Evolutionary conservation across 2,113 vertebrate genomes (phyloP).

Genomic region (Caranx ignobilis): DNA sequence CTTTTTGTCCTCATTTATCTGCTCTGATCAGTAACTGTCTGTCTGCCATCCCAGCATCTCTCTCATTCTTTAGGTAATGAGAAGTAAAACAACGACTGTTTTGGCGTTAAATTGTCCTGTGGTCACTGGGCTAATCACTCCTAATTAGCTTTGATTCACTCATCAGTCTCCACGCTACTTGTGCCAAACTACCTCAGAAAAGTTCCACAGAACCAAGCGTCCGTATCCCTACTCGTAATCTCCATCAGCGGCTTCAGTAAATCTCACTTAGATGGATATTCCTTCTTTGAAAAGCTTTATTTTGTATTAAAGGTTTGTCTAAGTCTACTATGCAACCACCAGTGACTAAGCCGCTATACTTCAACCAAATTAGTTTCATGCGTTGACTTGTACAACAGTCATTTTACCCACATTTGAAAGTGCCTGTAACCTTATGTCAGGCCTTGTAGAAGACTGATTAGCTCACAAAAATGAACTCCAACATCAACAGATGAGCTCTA

Average conservation of each 20-base stretch:
- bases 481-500: conserved; percentile 25
- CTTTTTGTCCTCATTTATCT: background rate
- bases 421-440: background rate
- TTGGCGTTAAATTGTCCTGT: background rate
- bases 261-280: background rate
- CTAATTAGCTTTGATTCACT: conserved; percentile 27
- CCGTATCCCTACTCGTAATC: conserved; percentile 7
- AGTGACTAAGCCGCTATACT: background rate
- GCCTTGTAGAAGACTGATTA: background rate
- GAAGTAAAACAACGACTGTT: background rate
- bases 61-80: background rate
- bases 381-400: background rate
- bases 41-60: background rate
- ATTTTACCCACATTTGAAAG: background rate
- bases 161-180: background rate
- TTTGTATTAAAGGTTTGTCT: background rate
- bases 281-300: background rate
- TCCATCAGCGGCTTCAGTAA: background rate
- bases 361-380: background rate
- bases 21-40: background rate
- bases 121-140: conserved; percentile 24
- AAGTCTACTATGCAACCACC: background rate
- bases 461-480: conserved; percentile 12
- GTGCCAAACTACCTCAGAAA: conserved; percentile 4
- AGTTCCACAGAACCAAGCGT: background rate